These are phyloP conservation scores for Tribolium castaneum DNA, from an alignment of 1,140 invertebrate species.

Conservation along the genomic window DNA sequence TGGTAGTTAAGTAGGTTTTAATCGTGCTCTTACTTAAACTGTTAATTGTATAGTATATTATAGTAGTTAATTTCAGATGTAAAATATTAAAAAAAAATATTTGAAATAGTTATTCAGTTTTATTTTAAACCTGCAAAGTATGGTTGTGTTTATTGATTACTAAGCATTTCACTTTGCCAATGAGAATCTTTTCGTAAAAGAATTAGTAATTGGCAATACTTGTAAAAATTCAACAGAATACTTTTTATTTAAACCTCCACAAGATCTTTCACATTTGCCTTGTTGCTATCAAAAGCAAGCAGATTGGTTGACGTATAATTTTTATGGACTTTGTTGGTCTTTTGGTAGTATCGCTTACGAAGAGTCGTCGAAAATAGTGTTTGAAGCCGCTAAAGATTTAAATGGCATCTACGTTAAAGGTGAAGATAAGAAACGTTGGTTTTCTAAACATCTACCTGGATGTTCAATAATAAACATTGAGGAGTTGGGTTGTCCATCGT, in stretches of 20 bases:
- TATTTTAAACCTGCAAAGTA: not conserved
- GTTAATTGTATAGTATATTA: conserved; percentile 61
- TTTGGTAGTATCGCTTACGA: not conserved
- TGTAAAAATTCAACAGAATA: not conserved
- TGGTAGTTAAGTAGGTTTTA: conserved; percentile 58
- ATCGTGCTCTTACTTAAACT: conserved; percentile 50
- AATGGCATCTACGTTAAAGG: not conserved
- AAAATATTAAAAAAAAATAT: not conserved
- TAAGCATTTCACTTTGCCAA: not conserved
- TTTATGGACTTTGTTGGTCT: not conserved
- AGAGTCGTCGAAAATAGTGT: not conserved
- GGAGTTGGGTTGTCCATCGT: not conserved
- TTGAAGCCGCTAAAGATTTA: conserved; percentile 41
- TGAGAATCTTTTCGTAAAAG: not conserved
- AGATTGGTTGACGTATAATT: not conserved
- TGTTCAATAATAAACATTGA: not conserved
- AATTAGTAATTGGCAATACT: not conserved
- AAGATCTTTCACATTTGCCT: not conserved
- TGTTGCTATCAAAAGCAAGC: not conserved
- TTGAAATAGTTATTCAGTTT: too few relatives aligned
- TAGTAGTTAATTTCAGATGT: conserved; percentile 37
- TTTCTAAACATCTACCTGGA: not conserved
- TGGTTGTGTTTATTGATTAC: not conserved
- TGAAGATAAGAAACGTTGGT: not conserved
- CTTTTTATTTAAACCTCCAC: not conserved